Conservation (phyloP, 2,113 vertebrate genomes). For the Microcebus ravelobensis region DNA sequence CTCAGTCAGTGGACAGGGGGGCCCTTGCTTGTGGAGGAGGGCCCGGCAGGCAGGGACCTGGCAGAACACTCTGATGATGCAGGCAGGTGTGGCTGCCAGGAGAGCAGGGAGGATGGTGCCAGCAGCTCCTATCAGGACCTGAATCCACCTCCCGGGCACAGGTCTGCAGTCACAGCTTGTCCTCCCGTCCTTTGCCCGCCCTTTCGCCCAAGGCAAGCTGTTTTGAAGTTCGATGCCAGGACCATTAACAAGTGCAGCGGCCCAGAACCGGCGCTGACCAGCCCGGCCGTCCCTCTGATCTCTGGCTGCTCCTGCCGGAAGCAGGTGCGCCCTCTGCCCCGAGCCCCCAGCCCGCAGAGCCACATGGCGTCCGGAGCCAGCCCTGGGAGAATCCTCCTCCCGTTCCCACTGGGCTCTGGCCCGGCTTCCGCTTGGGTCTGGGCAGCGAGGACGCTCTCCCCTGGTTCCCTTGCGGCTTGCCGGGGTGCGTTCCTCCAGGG, state of each 20-base stretch:
- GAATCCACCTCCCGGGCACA: accelerated
- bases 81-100: not conserved
- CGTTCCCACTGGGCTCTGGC: accelerated
- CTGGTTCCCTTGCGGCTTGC: not conserved
- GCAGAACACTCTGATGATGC: not conserved
- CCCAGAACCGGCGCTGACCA: not conserved
- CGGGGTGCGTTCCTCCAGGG: accelerated
- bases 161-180: not conserved
- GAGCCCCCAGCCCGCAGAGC: not conserved
- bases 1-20: not conserved
- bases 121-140: not conserved
- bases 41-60: not conserved
- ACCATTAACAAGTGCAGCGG: not conserved
- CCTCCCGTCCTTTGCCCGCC: accelerated
- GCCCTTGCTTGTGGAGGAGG: not conserved
- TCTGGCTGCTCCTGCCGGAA: not conserved
- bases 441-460: accelerated
- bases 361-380: not conserved
- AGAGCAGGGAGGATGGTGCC: not conserved
- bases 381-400: not conserved
- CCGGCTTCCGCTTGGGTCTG: not conserved
- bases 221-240: not conserved
- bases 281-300: not conserved
- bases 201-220: not conserved
- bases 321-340: not conserved